These are phyloP conservation scores for Borostomias antarcticus DNA, from an alignment of 2,797 vertebrate species.

Conservation along the genomic window DNA sequence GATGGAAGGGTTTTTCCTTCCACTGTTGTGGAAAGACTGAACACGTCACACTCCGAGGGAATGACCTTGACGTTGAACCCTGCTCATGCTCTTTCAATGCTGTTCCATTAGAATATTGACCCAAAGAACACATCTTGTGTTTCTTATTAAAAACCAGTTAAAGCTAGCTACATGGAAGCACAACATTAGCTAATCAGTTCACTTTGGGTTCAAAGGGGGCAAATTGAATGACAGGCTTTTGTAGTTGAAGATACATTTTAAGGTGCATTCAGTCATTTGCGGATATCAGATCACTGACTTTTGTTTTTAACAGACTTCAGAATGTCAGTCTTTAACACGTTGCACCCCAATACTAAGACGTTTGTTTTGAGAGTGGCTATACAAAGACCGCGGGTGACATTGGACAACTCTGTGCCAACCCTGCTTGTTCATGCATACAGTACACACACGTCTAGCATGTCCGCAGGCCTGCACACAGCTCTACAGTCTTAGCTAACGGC, in stretches of 20 bases:
- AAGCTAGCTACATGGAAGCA: conserved; percentile 42
- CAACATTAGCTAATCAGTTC: not conserved
- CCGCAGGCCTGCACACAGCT: too few species aligned
- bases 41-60: conserved; percentile 65
- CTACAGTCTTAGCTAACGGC: too few species aligned
- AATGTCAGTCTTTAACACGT: not conserved
- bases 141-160: conserved; percentile 64
- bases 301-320: not conserved
- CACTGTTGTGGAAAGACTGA: conserved; percentile 66
- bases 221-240: not conserved
- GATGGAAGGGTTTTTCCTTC: conserved; percentile 70
- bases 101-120: conserved; percentile 56
- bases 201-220: not conserved
- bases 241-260: not conserved
- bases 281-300: too few species aligned
- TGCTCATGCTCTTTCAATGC: conserved; percentile 62
- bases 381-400: too few species aligned
- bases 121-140: conserved; percentile 59
- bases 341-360: too few species aligned
- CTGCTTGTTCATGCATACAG: too few species aligned
- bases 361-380: too few species aligned
- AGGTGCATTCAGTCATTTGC: not conserved
- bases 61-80: conserved; percentile 70
- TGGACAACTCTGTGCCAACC: too few species aligned
- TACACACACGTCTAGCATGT: too few species aligned